Conservation (phyloP, 1,140 invertebrate genomes). For the Zaprionus davidi region DNA sequence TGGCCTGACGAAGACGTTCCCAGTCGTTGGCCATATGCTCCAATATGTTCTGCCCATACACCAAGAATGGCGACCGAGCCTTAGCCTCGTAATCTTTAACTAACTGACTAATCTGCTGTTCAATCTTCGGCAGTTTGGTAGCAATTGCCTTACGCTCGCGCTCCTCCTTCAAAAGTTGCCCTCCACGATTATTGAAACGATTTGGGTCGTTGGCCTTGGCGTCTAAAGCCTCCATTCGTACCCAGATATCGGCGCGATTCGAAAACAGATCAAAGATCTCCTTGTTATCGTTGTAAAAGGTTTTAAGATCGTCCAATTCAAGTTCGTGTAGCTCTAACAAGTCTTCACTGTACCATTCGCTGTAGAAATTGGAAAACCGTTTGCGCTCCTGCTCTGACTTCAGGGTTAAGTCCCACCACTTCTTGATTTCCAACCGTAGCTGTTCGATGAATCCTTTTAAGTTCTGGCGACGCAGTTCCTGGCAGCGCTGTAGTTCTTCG, state of each 20-base stretch:
- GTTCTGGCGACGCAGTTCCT: constrained; percentile 87
- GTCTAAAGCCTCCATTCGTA: constrained; percentile 89
- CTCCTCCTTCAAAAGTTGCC: constrained; percentile 92
- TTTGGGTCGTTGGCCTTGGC: constrained; percentile 90
- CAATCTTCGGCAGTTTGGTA: constrained; percentile 89
- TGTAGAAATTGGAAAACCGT: constrained; percentile 87
- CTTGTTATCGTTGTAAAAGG: constrained; percentile 88
- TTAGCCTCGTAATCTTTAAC: constrained; percentile 85
- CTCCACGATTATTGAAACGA: constrained; percentile 93
- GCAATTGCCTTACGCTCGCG: constrained; percentile 90
- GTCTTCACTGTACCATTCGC: constrained; percentile 90
- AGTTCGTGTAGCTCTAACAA: constrained; percentile 90
- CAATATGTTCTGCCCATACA: constrained; percentile 86
- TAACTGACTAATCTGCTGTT: constrained; percentile 86
- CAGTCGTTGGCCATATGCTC: constrained; percentile 86
- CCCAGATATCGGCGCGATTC: constrained; percentile 87
- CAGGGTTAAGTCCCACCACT: constrained; percentile 90
- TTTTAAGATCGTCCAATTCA: constrained; percentile 89
- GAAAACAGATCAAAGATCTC: constrained; percentile 88
- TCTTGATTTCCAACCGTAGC: constrained; percentile 87
- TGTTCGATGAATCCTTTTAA: constrained; percentile 89
- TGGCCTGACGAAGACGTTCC: constrained; percentile 85
- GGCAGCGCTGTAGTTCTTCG: constrained; percentile 87
- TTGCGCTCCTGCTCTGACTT: constrained; percentile 87
- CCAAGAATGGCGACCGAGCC: constrained; percentile 85